Evolutionary conservation across 2,113 vertebrate species (phyloP), one percentile per base, ranked within the genome.

Genomic region (Muntiacus muntjak): DNA sequence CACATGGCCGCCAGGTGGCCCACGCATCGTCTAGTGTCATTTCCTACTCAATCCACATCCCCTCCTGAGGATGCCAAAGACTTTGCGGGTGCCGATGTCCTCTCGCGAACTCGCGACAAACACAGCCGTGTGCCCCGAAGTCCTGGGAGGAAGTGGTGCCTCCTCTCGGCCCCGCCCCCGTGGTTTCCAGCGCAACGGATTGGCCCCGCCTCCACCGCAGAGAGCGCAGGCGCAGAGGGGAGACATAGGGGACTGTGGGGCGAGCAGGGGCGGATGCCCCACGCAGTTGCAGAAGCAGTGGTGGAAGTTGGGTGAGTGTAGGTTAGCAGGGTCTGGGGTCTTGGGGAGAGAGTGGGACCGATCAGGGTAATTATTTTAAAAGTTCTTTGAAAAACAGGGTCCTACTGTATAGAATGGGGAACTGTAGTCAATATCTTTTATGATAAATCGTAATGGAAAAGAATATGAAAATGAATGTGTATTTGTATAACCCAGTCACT

Each of bases 261-360:
- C 0, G 4, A 13, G 15, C 1, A 2, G 47, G 30, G 62, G 30
- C 11, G 3, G 15, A 30, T 4, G 5, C 43, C 4, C 9, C 1
- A 45, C 25, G 54, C 64, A 52, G 64, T 26, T 1, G 52, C 93
- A 60, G 87, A 79, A 36, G 33, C 30, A 1, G 33, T 5, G 8
- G 50, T 14, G 17, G 15, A 11, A 4, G 5, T 36, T 43, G 7
- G n/a, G 1, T 10, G 17, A 33, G 6, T 1, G 5, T 10, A 28
- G 33, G 8, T 8, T 28, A 2, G 30, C 11, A 0, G n/a, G 4
- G 13, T 23, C 1, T 6, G 1, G 9, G 0, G 5, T 5, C 15
- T 10, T 5, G 12, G 12, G 21, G 36, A 16, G 12, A 17, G 16
- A 12, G 26, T 79, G 4, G 15, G 45, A 4, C 3, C 30, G 15